These are phyloP conservation scores for Sylvietta virens DNA, from an alignment of 2,113 vertebrate species.

Conservation along the genomic window DNA sequence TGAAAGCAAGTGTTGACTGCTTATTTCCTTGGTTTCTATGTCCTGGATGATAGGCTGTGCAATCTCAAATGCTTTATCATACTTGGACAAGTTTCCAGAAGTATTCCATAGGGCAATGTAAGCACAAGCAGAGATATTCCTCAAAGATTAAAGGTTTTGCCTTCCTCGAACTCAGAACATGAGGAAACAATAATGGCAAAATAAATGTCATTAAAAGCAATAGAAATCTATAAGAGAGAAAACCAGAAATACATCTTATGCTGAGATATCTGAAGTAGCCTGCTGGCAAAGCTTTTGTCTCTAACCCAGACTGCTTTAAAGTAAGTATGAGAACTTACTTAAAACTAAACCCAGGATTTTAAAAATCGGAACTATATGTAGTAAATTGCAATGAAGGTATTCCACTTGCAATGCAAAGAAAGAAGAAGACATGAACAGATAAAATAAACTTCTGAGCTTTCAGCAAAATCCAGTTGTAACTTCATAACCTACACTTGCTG, in stretches of 20 bases:
- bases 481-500: neutral
- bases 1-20: neutral
- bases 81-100: neutral
- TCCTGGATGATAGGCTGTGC: neutral
- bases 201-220: neutral
- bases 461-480: neutral
- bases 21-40: neutral
- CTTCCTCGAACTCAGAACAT: neutral
- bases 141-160: neutral
- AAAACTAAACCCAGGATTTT: neutral
- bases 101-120: neutral
- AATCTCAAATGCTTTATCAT: neutral
- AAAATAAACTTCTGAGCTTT: neutral
- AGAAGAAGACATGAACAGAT: neutral
- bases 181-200: neutral
- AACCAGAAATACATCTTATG: neutral
- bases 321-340: neutral
- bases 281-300: neutral
- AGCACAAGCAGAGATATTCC: neutral
- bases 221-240: neutral
- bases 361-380: neutral
- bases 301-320: neutral
- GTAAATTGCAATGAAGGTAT: neutral
- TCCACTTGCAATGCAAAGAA: neutral
- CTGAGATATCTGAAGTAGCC: neutral